Percentiles rank a stretch among this genome's conserved stretches.
Evolutionary conservation across 2,797 vertebrate genomes (phyloP).

Genomic region (Dendrocincla tyrannina): DNA sequence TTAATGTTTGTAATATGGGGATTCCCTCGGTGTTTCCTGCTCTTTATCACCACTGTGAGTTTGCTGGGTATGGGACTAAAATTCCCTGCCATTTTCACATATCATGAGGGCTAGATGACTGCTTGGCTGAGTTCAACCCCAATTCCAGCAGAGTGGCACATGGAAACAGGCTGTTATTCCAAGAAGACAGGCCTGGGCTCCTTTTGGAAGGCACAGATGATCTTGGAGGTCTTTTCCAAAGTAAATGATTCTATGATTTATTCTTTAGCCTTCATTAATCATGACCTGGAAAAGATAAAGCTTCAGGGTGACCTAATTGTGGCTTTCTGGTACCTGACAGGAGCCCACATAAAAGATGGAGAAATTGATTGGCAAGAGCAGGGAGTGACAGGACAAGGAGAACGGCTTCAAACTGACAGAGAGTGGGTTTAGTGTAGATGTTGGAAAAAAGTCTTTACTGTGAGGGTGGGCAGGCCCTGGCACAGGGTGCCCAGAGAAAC

Average conservation of each 20-base stretch:
- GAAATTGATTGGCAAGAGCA: not conserved
- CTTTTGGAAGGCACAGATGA: not conserved
- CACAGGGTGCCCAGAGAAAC: rapidly evolving
- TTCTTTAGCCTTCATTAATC: not conserved
- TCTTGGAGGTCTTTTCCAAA: not conserved
- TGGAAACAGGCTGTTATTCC: not conserved
- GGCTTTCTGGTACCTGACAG: not conserved
- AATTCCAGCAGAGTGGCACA: not conserved
- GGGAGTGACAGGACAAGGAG: not conserved
- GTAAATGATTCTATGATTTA: not conserved
- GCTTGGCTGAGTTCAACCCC: not conserved
- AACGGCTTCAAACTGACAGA: not conserved
- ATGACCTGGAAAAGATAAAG: not conserved
- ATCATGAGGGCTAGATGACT: not conserved
- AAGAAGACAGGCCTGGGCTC: not conserved
- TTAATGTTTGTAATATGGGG: not conserved
- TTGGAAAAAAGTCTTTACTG: not conserved
- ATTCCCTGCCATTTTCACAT: not conserved
- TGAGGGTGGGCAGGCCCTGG: rapidly evolving
- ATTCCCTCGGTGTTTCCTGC: not conserved
- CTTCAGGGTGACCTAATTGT: not conserved
- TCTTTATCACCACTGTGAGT: not conserved
- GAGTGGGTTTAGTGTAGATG: not conserved
- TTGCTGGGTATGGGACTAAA: not conserved
- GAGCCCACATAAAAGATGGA: not conserved